Percentiles rank a stretch among this genome's conserved stretches.
Evolutionary conservation across 2,113 vertebrate species (phyloP).

Genomic region (Ciconia maguari): DNA sequence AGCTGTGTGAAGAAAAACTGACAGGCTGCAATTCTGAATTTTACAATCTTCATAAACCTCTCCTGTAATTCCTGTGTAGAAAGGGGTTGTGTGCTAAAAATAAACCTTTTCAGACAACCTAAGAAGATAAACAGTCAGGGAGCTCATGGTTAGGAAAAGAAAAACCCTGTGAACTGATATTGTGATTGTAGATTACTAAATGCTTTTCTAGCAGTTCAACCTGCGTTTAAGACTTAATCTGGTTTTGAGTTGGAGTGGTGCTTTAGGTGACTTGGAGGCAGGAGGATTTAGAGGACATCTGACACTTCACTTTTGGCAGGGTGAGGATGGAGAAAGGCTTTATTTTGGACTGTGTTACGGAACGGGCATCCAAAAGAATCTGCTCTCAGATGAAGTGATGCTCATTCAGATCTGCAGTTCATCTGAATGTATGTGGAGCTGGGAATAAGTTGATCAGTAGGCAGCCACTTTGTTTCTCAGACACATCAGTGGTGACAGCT

Average conservation of each 20-base stretch:
- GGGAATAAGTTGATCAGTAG: background rate
- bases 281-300: background rate
- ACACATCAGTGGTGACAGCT: background rate
- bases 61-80: background rate
- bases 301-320: background rate
- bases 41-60: background rate
- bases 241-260: background rate
- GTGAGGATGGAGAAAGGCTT: background rate
- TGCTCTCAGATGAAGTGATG: background rate
- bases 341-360: background rate
- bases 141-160: background rate
- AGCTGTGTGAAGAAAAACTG: background rate
- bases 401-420: background rate
- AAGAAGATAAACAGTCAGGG: background rate
- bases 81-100: background rate
- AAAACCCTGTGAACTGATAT: background rate
- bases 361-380: background rate
- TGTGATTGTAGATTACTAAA: background rate
- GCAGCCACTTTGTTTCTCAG: background rate
- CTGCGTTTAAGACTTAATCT: background rate
- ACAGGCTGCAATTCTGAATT: slow-evolving; percentile 12
- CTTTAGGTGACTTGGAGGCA: background rate
- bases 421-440: background rate
- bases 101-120: background rate
- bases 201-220: background rate